These are phyloP conservation scores for Stenotaenia linearis DNA, from an alignment of 2,888 invertebrate genomes.

Conservation along the genomic window DNA sequence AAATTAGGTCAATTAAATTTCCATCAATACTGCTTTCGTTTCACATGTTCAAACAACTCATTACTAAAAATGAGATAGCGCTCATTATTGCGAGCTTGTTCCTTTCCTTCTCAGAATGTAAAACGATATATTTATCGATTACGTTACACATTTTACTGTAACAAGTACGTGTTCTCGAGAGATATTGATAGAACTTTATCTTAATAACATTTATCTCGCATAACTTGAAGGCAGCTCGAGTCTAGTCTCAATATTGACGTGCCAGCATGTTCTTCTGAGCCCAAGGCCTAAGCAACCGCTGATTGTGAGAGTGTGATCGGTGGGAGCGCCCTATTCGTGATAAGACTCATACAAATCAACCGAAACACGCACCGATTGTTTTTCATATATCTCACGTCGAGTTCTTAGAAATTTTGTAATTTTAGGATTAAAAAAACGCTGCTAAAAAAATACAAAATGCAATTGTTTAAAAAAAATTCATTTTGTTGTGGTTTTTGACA, in stretches of 20 bases:
- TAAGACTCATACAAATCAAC: neutral
- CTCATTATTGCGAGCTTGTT: neutral
- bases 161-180: neutral
- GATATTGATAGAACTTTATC: neutral
- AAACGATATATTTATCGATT: neutral
- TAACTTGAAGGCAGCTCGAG: neutral
- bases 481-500: no score
- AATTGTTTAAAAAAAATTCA: no score
- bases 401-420: no score
- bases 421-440: no score
- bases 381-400: no score
- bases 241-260: neutral
- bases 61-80: neutral
- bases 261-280: neutral
- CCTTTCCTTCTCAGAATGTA: neutral
- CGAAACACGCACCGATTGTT: neutral
- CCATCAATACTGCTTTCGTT: neutral
- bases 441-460: no score
- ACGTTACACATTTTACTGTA: neutral
- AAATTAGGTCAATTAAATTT: conserved; percentile 17
- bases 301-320: neutral
- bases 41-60: conserved; percentile 16
- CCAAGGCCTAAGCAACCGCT: neutral
- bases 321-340: neutral
- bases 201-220: neutral